Evolutionary conservation across 2,113 vertebrate species (phyloP), one percentile per base, ranked within the genome.

Genomic region (Crotophaga sulcirostris): DNA sequence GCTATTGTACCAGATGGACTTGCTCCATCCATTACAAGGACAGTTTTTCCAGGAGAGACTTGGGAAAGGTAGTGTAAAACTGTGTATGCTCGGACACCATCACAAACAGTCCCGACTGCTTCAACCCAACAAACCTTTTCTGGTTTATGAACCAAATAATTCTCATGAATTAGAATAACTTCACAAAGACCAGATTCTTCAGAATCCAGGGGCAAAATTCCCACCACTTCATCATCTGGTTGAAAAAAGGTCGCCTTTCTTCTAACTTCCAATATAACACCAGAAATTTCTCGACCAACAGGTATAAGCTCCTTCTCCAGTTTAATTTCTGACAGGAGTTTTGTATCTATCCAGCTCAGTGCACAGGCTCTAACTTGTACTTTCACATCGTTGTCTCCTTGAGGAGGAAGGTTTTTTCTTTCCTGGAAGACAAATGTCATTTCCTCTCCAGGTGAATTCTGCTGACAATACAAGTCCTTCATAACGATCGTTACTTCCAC

Each of bases 291-390:
- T 95, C 99, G 98, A 75, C 99, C 99, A 34, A 99, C 98, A 68
- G 99, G 99, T 67, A 98, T 91, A 8, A 98, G 94, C 40, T 99
- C 98, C 89, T 96, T 98, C 86, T 98, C 97, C 76, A 98, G 84
- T 82, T 98, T 98, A 44, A 99, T 72, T 79, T 99, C 99, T 70
- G 96, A 95, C 55, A 98, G 96, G 84, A 99, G 96, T 99, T 99
- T 97, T n/a, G 98, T 96, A 93, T 99, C 98, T 96, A 99, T 94
- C 16, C 98, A 96, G 97, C 98, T 99, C 38, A 99, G 98, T 16
- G 99, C 99, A 98, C 99, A 99, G 19, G 98, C 99, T 97, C 99
- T 99, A 26, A 99, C 98, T 97, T 99, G 98, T 87, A 99, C 96
- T 94, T 99, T 98, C 96, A 99, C 99, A 55, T 98, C 97, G 84